A percentile compares a stretch with the other conserved stretches of the same genome.
These are phyloP conservation scores for Oreocharis arfaki DNA, from an alignment of 2,113 vertebrate species.

Conservation along the genomic window DNA sequence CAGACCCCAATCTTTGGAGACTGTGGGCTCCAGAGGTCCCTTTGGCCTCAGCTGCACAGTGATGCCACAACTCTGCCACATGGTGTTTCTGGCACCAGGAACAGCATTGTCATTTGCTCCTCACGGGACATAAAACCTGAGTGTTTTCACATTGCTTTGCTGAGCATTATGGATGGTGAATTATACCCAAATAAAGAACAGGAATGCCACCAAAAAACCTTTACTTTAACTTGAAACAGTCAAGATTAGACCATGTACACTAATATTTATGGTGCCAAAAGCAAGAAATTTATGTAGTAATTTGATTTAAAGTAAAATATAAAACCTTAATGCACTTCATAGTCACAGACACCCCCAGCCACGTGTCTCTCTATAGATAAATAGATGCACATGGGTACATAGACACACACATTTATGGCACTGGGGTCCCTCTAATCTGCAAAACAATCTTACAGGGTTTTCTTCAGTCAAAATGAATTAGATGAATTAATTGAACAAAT, in stretches of 20 bases:
- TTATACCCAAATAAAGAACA: background rate
- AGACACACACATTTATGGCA: background rate
- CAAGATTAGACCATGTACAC: background rate
- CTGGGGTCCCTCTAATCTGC: background rate
- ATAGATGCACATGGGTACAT: background rate
- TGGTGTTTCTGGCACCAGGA: background rate
- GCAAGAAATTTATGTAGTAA: background rate
- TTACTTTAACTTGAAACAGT: background rate
- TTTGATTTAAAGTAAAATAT: background rate
- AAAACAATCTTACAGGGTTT: background rate
- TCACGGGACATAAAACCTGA: background rate
- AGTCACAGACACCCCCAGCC: background rate
- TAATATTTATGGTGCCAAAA: background rate
- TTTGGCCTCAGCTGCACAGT: background rate
- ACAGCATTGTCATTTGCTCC: background rate
- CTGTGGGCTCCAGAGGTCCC: background rate
- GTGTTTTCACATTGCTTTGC: background rate
- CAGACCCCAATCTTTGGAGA: background rate
- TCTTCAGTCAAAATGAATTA: slow-evolving; percentile 42
- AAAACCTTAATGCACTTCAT: background rate
- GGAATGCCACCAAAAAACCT: background rate
- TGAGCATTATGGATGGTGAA: background rate
- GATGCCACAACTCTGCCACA: background rate
- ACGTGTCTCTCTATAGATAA: background rate
- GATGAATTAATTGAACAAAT: slow-evolving; percentile 57